Evolutionary conservation across 2,113 vertebrate species (phyloP).

Genomic region (Alaudala cheleensis): DNA sequence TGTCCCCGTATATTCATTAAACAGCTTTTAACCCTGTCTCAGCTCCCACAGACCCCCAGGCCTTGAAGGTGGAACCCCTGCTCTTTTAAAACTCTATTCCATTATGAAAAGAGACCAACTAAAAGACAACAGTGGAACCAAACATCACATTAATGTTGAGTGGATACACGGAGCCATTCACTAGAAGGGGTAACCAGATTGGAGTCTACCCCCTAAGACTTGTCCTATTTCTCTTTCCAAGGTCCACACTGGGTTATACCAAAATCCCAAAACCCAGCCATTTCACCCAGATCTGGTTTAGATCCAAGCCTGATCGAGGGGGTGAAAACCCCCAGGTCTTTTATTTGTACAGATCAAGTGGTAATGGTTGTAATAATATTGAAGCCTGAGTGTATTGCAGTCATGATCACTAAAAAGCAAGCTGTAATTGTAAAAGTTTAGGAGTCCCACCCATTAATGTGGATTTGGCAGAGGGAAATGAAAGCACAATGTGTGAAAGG

Average conservation of each 20-base stretch:
- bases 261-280: background rate
- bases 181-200: too few species aligned
- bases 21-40: background rate
- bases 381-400: background rate
- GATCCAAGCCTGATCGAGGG: background rate
- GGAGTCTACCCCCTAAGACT: background rate
- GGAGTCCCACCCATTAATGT: background rate
- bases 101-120: background rate
- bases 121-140: background rate
- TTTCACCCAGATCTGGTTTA: background rate
- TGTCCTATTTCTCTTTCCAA: background rate
- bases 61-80: rapidly evolving
- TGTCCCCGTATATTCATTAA: background rate
- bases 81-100: background rate
- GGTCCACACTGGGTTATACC: background rate
- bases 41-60: background rate
- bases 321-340: background rate
- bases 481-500: background rate
- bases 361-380: background rate
- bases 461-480: background rate
- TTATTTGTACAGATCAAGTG: background rate
- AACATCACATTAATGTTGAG: rapidly evolving
- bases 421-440: background rate
- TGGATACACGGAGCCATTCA: background rate
- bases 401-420: background rate